phyloP scores from a whole-genome alignment of 2,113 vertebrate species.

The Haliaeetus leucogaster region DNA sequence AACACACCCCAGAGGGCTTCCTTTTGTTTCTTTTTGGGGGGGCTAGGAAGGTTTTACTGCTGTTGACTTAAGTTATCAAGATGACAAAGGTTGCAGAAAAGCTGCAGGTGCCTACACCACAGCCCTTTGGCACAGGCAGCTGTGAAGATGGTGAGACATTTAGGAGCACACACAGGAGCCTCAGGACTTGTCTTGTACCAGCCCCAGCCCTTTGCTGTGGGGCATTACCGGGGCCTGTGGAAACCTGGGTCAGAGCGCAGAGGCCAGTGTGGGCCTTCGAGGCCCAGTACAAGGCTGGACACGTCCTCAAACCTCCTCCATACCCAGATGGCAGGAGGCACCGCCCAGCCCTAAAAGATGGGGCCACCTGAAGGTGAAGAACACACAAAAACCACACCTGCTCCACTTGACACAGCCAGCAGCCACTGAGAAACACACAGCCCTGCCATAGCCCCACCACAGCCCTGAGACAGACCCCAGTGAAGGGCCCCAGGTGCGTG shows the following conservation, averaged over 20 bases:
- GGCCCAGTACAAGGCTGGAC: background rate
- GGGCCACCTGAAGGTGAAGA: background rate
- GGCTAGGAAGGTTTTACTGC: background rate
- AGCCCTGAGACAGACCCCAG: background rate
- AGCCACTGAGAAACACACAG: background rate
- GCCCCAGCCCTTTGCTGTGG: background rate
- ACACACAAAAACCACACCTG: background rate
- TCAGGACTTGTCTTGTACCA: fast-evolving
- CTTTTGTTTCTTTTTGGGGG: background rate
- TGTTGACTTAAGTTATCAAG: background rate
- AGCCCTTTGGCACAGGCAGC: background rate
- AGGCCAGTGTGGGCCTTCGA: fast-evolving
- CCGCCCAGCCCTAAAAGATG: background rate
- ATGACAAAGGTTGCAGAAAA: background rate
- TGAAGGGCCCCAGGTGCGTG: fast-evolving
- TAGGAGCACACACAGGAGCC: background rate
- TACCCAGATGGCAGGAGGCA: background rate
- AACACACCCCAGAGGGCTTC: background rate
- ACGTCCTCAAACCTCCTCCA: background rate
- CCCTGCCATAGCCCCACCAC: fast-evolving
- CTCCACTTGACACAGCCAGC: background rate
- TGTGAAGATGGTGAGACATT: fast-evolving
- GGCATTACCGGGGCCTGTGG: background rate
- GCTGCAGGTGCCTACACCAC: background rate
- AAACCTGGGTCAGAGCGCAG: background rate